Conservation (phyloP, 2,113 vertebrate species). For the Cinclus mexicanus region DNA sequence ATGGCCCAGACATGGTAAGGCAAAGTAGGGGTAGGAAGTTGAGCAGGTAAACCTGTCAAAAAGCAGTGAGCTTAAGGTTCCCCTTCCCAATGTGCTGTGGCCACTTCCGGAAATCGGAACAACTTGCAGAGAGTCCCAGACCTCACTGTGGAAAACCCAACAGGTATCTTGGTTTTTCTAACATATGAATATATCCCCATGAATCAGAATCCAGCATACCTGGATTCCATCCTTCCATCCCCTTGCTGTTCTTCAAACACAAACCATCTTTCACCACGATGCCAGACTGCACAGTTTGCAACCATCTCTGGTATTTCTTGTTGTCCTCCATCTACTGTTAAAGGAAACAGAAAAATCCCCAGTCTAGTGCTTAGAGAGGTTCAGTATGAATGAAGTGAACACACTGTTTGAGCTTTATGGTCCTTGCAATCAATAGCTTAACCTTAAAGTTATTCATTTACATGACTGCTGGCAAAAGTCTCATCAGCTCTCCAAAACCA, state of each 20-base stretch:
- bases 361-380: background rate
- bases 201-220: background rate
- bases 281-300: background rate
- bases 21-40: background rate
- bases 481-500: background rate
- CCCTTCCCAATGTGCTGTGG: background rate
- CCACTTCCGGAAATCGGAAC: background rate
- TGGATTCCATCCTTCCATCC: background rate
- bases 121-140: background rate
- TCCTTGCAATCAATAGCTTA: slow-evolving; percentile 9
- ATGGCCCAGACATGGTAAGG: background rate
- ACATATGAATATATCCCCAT: background rate
- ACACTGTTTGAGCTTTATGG: background rate
- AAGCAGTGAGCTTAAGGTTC: background rate
- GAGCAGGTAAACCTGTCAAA: background rate
- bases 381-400: background rate
- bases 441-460: slow-evolving; percentile 48
- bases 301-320: background rate
- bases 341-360: background rate
- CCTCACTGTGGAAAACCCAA: background rate
- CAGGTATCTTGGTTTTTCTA: background rate
- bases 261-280: background rate
- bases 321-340: background rate
- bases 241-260: background rate
- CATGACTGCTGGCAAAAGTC: background rate